Base-by-base conservation (phyloP, 2,888 invertebrate genomes). In the Machimus atricapillus region DNA sequence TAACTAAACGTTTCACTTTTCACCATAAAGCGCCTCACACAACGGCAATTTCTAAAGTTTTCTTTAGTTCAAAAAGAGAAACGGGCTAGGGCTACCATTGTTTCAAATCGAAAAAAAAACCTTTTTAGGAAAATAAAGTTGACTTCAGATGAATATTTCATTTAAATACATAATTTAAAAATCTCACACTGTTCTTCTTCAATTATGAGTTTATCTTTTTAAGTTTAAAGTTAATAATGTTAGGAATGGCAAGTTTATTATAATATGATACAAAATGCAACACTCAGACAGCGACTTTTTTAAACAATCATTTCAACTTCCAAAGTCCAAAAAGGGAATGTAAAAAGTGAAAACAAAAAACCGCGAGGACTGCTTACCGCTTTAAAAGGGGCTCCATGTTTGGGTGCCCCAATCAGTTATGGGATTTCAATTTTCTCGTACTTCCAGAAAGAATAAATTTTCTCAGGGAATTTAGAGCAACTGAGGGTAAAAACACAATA, bases 311-410 rank as follows among this genome's bases (percentile, higher is more conserved):
- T 27, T 66, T 27, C 12, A 27, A 23, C 19, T 12, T 19, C 66
- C 12, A 66, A 66, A 66, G 66, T 66, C 2, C 6, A 78, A 46
- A 79, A 78, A n/a, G 14, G n/a, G 12, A 34, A 78, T 19, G 19
- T 46, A 46, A 46, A 46, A 46, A 14, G 9, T 5, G 16, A 8
- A 2, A 40, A n/a, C 7, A 78, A 78, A 37, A n/a, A n/a, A 2
- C 0, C 19, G 0, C 79, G 79, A 16, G 52, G 52, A 46, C 12
- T 79, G 46, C 85, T 86, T 81, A 86, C 92, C 92, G 92, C 91
- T 92, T 91, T 90, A 90, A 90, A 89, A 90, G 91, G 92, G 92
- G 92, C 91, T 90, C 91, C 92, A 92, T 92, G 78, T 90, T 91
- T 90, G 89, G 87, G 76, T 66, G 31, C 86, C 86, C 86, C 86